These are phyloP conservation scores for Aphrocallistes beatrix DNA, from an alignment of 37 sponge, comb jelly and placozoan genomes.

Conservation along the genomic window DNA sequence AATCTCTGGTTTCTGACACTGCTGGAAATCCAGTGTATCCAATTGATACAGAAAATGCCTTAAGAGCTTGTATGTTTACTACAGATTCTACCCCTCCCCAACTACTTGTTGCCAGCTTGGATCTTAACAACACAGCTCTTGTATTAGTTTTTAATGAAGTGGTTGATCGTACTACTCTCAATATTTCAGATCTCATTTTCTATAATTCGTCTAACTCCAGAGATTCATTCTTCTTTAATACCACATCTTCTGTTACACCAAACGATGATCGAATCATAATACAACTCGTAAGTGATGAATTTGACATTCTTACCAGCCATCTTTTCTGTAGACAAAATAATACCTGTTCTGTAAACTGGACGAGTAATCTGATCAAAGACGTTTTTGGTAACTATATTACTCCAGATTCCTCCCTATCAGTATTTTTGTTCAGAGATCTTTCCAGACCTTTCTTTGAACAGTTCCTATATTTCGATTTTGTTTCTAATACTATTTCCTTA, in stretches of 20 bases:
- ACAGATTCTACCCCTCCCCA: conserved; percentile 21
- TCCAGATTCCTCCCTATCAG: not conserved
- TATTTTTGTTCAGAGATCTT: not conserved
- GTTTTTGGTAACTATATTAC: not conserved
- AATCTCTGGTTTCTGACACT: not conserved
- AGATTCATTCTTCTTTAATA: not conserved
- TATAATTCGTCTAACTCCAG: not conserved
- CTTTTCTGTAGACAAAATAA: not conserved
- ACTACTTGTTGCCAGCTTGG: not conserved
- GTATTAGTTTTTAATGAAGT: not conserved
- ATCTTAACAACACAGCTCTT: conserved; percentile 8
- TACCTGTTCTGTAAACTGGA: not conserved
- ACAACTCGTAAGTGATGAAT: not conserved
- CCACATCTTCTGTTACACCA: not conserved
- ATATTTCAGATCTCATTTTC: not conserved
- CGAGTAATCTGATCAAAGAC: not conserved
- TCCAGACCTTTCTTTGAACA: not conserved
- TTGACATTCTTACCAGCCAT: not conserved
- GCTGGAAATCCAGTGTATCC: not conserved
- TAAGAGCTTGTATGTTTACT: not conserved
- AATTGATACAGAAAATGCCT: conserved; percentile 8
- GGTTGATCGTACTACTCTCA: not conserved
- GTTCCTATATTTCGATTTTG: conserved; percentile 52
- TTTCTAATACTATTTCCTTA: conserved; percentile 31
- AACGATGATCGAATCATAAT: not conserved